Conservation (phyloP, 2,888 invertebrate genomes). For the Agrilus mali region DNA sequence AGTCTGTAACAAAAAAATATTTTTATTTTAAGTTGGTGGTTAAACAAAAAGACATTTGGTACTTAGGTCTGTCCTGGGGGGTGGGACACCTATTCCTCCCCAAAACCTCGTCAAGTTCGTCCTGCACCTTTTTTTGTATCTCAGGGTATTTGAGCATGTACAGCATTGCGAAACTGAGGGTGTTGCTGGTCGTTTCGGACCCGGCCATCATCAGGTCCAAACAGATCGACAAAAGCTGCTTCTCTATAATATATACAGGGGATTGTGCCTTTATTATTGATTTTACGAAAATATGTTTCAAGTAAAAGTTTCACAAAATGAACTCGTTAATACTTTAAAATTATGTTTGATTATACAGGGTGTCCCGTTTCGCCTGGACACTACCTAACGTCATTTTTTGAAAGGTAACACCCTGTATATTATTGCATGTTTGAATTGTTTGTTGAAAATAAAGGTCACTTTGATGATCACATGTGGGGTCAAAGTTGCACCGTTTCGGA, state of each 20-base stretch:
- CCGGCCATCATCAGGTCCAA: constrained; percentile 58
- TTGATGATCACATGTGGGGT: no score
- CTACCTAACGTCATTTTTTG: no score
- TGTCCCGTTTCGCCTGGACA: no score
- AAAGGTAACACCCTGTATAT: no score
- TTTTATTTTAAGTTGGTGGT: background rate
- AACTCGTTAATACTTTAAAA: no score
- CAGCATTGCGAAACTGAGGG: constrained; percentile 45
- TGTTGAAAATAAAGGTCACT: no score
- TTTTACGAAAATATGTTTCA: background rate
- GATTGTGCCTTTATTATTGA: no score
- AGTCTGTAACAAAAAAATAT: constrained; percentile 24
- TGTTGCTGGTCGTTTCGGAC: constrained; percentile 55
- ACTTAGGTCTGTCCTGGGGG: constrained; percentile 43
- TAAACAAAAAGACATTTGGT: constrained; percentile 6
- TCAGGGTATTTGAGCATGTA: constrained; percentile 44
- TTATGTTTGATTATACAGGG: no score
- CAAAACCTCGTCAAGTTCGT: constrained; percentile 46
- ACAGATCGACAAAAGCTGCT: constrained; percentile 37
- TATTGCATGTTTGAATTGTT: no score
- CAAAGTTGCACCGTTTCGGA: no score
- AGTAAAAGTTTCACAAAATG: no score
- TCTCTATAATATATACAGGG: constrained; percentile 18
- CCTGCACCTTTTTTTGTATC: constrained; percentile 43
- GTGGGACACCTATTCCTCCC: constrained; percentile 42